phyloP scores from a whole-genome alignment of 2,797 vertebrate genomes.

The Acropternis orthonyx region DNA sequence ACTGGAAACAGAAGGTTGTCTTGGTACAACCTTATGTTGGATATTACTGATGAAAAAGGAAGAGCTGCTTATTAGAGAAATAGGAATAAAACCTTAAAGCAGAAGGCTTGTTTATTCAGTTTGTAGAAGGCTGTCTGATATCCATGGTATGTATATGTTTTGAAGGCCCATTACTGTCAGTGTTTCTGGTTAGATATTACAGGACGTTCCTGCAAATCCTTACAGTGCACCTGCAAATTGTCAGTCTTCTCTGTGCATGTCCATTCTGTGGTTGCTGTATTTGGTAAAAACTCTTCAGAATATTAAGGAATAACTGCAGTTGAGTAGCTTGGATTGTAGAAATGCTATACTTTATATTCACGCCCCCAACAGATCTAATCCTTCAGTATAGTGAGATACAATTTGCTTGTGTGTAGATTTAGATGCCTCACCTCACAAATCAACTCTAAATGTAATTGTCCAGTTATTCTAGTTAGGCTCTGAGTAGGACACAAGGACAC shows the following conservation, averaged over 20 bases:
- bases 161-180: neutral
- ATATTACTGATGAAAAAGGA: neutral
- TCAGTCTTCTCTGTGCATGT: neutral
- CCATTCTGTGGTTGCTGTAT: neutral
- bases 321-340: neutral
- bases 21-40: accelerated
- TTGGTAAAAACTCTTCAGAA: neutral
- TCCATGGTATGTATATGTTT: neutral
- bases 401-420: neutral
- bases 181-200: neutral
- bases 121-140: neutral
- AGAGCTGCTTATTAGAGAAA: neutral
- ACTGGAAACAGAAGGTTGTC: neutral
- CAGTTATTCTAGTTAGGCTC: neutral
- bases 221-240: neutral
- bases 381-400: neutral
- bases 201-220: accelerated
- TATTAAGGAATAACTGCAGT: neutral
- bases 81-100: neutral
- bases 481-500: neutral
- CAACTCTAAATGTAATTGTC: neutral
- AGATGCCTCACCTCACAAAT: neutral
- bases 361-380: neutral
- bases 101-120: neutral
- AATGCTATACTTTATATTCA: neutral